Conservation (phyloP, 1,140 invertebrate species). For the Drosophila orena region DNA sequence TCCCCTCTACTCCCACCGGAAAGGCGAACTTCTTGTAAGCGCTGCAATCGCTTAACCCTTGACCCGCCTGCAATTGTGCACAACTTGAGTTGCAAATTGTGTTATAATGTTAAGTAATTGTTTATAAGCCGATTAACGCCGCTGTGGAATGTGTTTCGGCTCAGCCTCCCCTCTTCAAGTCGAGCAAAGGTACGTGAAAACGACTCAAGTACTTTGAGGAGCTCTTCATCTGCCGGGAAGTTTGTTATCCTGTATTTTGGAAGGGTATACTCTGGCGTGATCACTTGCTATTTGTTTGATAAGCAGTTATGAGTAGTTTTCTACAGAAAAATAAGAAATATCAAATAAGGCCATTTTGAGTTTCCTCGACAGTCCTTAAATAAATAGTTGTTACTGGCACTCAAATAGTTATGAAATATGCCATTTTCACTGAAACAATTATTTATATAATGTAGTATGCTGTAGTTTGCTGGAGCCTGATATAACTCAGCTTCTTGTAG, state of each 20-base stretch:
- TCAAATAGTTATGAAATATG: too few relatives aligned
- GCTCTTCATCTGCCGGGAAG: background rate
- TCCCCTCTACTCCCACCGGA: background rate
- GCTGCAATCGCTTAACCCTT: conserved; percentile 76
- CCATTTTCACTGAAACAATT: too few relatives aligned
- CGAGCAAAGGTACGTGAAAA: conserved; percentile 23
- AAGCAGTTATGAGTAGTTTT: too few relatives aligned
- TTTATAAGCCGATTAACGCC: conserved; percentile 69
- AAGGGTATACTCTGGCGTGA: background rate
- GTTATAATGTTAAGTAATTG: conserved; percentile 79
- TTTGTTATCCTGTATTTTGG: background rate
- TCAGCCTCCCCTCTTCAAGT: conserved; percentile 1
- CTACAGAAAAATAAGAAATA: too few relatives aligned
- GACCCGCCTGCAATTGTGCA: conserved; percentile 74
- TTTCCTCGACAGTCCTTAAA: too few relatives aligned
- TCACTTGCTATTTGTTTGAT: background rate
- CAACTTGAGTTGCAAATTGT: conserved; percentile 71
- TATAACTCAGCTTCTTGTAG: background rate
- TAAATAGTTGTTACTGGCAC: too few relatives aligned
- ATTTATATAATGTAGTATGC: too few relatives aligned
- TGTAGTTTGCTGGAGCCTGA: too few relatives aligned
- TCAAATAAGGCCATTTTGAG: too few relatives aligned
- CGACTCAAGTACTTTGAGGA: background rate
- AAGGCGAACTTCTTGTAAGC: conserved; percentile 13
- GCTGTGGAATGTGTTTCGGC: conserved; percentile 30